Evolutionary conservation across 2,797 vertebrate species (phyloP).

Genomic region (Lepilemur septentrionalis): DNA sequence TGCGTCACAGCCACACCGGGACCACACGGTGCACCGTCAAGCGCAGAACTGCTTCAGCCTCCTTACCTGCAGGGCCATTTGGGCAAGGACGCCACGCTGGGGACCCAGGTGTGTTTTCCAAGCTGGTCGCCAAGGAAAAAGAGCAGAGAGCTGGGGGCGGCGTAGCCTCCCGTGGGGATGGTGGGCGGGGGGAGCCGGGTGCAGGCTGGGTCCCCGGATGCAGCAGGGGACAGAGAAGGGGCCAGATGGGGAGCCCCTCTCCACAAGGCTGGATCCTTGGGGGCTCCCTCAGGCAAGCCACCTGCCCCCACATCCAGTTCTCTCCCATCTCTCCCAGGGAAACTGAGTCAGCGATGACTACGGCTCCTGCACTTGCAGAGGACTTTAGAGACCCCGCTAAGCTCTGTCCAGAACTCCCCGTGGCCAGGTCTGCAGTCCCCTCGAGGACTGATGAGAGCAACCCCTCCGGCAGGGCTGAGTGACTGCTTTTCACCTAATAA

Average conservation of each 20-base stretch:
- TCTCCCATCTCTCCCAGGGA: neutral
- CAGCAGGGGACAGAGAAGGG: fast-evolving
- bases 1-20: fast-evolving
- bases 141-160: fast-evolving
- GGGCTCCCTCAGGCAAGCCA: fast-evolving
- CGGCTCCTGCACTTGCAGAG: fast-evolving
- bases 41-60: fast-evolving
- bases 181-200: fast-evolving
- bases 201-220: fast-evolving
- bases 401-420: fast-evolving
- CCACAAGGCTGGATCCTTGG: fast-evolving
- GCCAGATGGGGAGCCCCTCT: fast-evolving
- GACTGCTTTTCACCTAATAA: neutral
- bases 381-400: fast-evolving
- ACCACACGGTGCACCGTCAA: fast-evolving
- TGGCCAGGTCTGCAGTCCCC: fast-evolving
- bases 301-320: fast-evolving
- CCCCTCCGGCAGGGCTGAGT: fast-evolving
- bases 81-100: fast-evolving
- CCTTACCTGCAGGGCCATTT: fast-evolving
- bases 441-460: fast-evolving
- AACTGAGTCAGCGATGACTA: neutral
- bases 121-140: neutral
- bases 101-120: neutral
- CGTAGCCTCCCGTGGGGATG: fast-evolving